Evolutionary conservation across 2,797 vertebrate species (phyloP).

Genomic region (Manis javanica): DNA sequence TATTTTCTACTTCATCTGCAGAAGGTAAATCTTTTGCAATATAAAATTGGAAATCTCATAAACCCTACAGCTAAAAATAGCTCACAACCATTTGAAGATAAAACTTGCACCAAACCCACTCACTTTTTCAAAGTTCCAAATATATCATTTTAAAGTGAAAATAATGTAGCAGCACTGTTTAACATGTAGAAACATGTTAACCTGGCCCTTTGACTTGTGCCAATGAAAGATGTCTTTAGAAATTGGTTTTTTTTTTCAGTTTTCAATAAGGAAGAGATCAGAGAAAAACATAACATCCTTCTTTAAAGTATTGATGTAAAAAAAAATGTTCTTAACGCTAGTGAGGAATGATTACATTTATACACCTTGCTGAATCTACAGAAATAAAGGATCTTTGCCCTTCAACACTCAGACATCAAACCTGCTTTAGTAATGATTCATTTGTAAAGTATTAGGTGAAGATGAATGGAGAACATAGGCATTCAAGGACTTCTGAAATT

Average conservation of each 20-base stretch:
- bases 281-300: conserved; percentile 69
- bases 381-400: background rate
- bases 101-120: background rate
- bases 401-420: background rate
- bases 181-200: background rate
- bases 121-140: background rate
- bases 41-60: conserved; percentile 62
- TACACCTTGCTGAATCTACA: background rate
- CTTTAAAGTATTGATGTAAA: conserved; percentile 79
- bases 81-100: conserved; percentile 64
- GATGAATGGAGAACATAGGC: background rate
- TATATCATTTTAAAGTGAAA: background rate
- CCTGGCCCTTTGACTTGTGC: background rate
- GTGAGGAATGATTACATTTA: conserved; percentile 72
- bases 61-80: conserved; percentile 65
- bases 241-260: conserved; percentile 28
- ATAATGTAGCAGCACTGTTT: background rate
- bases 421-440: background rate
- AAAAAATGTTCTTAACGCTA: conserved; percentile 75
- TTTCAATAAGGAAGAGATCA: conserved; percentile 78
- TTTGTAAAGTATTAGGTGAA: background rate
- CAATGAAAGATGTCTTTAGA: conserved; percentile 39
- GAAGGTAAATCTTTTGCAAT: conserved; percentile 59
- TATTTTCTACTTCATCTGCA: conserved; percentile 52
- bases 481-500: background rate